These are phyloP conservation scores for Bombus sibiricus DNA, from an alignment of 1,140 invertebrate genomes.

Conservation along the genomic window DNA sequence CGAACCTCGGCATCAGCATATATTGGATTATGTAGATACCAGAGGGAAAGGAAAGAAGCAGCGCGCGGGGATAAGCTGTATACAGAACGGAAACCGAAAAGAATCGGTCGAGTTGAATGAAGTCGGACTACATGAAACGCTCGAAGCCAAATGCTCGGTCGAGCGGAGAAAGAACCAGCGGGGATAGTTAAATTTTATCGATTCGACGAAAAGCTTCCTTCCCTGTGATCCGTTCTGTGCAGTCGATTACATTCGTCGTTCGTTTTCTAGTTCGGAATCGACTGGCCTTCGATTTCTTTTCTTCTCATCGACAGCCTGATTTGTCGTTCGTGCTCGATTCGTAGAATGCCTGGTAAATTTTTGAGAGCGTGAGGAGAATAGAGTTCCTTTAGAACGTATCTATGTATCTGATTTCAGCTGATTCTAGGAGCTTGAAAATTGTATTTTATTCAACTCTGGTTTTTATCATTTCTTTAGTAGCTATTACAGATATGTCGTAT, in stretches of 20 bases:
- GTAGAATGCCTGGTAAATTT: not conserved
- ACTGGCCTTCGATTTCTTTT: not conserved
- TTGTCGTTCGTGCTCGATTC: too few relatives aligned
- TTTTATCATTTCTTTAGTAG: too few relatives aligned
- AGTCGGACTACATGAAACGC: conserved; percentile 57
- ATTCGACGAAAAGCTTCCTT: conserved; percentile 53
- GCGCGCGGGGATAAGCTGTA: conserved; percentile 56
- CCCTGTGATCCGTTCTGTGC: conserved; percentile 7
- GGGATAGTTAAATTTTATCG: conserved; percentile 56
- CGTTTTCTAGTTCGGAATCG: not conserved
- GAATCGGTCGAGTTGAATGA: conserved; percentile 63
- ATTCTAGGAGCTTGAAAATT: not conserved
- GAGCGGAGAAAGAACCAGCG: conserved; percentile 32
- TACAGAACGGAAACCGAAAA: conserved; percentile 53
- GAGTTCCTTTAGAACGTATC: too few relatives aligned
- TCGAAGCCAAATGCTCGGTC: conserved; percentile 46
- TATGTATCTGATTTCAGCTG: not conserved
- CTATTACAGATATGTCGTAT: not conserved
- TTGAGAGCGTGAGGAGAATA: not conserved
- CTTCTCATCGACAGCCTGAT: not conserved
- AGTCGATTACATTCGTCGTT: conserved; percentile 19
- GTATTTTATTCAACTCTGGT: fast-evolving
- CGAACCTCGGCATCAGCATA: conserved; percentile 66
- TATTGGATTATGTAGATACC: conserved; percentile 75
- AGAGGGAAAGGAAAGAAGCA: conserved; percentile 23